Base-by-base conservation (phyloP, 2,113 vertebrate genomes). In the Mohoua ochrocephala region DNA sequence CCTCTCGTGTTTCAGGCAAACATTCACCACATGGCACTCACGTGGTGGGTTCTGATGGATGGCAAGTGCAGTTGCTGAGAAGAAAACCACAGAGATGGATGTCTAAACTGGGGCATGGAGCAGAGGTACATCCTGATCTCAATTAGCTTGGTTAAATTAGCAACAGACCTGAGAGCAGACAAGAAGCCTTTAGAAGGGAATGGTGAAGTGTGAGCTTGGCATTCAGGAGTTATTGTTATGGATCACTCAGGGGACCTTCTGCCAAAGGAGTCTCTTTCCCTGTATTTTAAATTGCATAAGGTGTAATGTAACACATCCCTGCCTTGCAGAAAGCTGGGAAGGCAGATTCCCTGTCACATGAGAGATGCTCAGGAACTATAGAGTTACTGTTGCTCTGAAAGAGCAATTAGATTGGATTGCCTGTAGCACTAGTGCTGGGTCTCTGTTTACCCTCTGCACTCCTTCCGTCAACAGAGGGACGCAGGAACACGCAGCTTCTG, bases 11-110 rank as follows among this genome's bases (percentile, higher is more conserved):
- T 95, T 95, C 93, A 95, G 67, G 93, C 84, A 91, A 91, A 82
- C 61, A 91, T 93, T 87, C 77, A 94, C 57, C 94, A 73, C 96
- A 89, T 95, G 95, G 93, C 93, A 80, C 82, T 96, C 95, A 96
- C 87, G 68, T 11, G 89, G 93, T 91, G 81, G 45, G 23, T 24
- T 65, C 89, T 96, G 94, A 97, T 95, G 96, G 94, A 97, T 97
- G 89, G 87, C 91, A 61, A 96, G 49, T 96, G 94, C 95, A 97
- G 95, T 96, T 96, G 95, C 84, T 95, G 91, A 95, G 95, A 89
- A 93, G 87, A 87, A 95, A 91, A 69, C 87, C 75, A 83, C 52
- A 42, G 93, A 77, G 82, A 54, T 85, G 89, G 84, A 61, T 95
- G 89, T 35, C 94, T 93, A 94, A 95, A 97, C 87, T 68, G 74